Evolutionary conservation across 2,113 vertebrate species (phyloP).

Genomic region (Scytalopus superciliaris): DNA sequence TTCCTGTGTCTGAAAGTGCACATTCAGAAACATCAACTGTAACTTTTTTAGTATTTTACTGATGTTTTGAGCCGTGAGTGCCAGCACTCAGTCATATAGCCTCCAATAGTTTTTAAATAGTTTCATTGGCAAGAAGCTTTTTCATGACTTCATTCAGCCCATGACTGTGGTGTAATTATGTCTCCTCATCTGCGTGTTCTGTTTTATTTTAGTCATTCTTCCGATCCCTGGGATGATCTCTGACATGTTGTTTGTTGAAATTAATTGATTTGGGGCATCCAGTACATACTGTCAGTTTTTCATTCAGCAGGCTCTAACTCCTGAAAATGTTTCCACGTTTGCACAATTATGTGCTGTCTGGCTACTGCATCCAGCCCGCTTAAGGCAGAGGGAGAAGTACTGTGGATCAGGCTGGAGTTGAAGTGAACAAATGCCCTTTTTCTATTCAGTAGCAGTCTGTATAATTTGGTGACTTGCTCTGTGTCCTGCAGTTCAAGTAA

Average conservation of each 20-base stretch:
- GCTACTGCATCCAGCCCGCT: not conserved
- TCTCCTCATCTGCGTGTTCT: conserved; percentile 42
- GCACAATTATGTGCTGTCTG: not conserved
- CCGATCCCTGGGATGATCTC: conserved; percentile 30
- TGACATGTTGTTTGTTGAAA: conserved; percentile 29
- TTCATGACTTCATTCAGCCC: conserved; percentile 60
- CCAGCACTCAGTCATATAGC: not conserved
- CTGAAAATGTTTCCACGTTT: not conserved
- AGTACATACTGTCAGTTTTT: not conserved
- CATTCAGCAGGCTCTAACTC: not conserved
- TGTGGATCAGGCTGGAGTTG: not conserved
- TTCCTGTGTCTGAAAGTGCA: not conserved
- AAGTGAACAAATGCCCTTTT: not conserved
- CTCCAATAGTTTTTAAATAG: conserved; percentile 43
- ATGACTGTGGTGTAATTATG: conserved; percentile 61
- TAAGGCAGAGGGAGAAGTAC: not conserved
- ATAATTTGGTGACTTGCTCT: conserved; percentile 2
- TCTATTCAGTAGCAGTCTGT: not conserved
- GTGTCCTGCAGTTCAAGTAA: not conserved
- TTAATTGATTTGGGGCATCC: conserved; percentile 18
- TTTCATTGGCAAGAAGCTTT: conserved; percentile 52
- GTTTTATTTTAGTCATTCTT: conserved; percentile 62
- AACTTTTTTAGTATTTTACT: not conserved
- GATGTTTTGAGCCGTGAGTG: not conserved
- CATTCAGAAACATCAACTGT: not conserved